These are phyloP conservation scores for Trichonephila clavipes DNA, from an alignment of 1,140 invertebrate species.

Conservation along the genomic window DNA sequence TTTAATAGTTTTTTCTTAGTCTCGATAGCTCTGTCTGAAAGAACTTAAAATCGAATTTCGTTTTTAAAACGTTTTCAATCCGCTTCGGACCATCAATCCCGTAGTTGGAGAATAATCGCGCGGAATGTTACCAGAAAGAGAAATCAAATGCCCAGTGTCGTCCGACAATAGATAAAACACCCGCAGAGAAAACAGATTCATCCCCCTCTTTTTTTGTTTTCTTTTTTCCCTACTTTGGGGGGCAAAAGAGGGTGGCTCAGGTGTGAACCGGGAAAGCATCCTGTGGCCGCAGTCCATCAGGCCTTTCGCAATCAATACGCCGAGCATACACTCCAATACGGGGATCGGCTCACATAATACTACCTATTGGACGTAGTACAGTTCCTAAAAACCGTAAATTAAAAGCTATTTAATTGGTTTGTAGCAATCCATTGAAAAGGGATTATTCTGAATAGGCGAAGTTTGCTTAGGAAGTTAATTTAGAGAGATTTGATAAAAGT, in stretches of 20 bases:
- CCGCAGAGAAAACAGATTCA: conserved; percentile 69
- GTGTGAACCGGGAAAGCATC: conserved; percentile 71
- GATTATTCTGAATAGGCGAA: background rate
- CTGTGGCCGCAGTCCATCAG: conserved; percentile 75
- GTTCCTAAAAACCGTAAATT: background rate
- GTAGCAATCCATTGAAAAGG: background rate
- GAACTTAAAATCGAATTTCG: background rate
- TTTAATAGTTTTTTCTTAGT: background rate
- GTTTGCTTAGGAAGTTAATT: background rate
- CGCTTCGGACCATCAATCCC: conserved; percentile 44
- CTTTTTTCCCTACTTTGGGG: conserved; percentile 27
- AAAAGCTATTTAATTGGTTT: background rate
- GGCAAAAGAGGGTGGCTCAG: conserved; percentile 73
- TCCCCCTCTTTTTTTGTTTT: conserved; percentile 36
- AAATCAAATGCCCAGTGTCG: conserved; percentile 72
- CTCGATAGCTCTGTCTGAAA: background rate
- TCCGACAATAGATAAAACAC: conserved; percentile 63
- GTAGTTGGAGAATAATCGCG: conserved; percentile 51
- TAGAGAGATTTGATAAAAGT: too few relatives aligned
- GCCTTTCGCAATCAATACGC: conserved; percentile 65
- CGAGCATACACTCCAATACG: conserved; percentile 50
- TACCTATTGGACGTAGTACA: background rate
- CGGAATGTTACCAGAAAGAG: conserved; percentile 61
- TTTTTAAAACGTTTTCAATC: conserved; percentile 31
- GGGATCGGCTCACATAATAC: background rate